Percentiles rank a stretch among this genome's conserved stretches.
These are phyloP conservation scores for Macrobrachium nipponense DNA, from an alignment of 1,140 invertebrate genomes.

Conservation along the genomic window DNA sequence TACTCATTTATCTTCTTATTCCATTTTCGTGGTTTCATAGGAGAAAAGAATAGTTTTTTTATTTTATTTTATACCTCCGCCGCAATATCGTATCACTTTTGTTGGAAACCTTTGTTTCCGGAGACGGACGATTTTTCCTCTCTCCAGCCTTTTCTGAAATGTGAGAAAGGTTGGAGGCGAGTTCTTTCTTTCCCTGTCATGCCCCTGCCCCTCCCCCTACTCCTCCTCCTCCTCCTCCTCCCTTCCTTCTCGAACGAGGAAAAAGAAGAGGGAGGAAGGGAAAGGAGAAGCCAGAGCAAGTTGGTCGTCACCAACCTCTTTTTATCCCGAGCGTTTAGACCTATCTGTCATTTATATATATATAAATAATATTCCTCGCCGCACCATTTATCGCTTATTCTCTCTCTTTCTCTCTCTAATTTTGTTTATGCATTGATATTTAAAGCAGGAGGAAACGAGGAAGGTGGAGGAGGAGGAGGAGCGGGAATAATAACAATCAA, in stretches of 20 bases:
- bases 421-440: too few species aligned
- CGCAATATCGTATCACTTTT: neutral
- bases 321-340: too few species aligned
- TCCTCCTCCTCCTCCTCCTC: neutral
- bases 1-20: too few species aligned
- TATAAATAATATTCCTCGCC: too few species aligned
- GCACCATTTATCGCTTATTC: too few species aligned
- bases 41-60: too few species aligned
- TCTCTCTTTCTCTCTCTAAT: too few species aligned
- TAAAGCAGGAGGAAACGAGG: neutral
- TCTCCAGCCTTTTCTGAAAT: neutral
- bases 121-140: neutral
- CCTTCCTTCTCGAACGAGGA: neutral
- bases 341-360: too few species aligned
- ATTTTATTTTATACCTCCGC: neutral
- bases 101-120: neutral
- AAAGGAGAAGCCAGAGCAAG: neutral
- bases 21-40: too few species aligned
- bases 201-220: neutral
- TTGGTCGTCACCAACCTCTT: too few species aligned
- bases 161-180: neutral
- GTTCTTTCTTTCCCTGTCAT: neutral
- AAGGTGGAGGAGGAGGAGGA: neutral
- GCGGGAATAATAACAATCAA: neutral
- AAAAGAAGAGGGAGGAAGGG: neutral